Conservation (phyloP, 1,140 invertebrate genomes). For the Ganaspis sp. region DNA sequence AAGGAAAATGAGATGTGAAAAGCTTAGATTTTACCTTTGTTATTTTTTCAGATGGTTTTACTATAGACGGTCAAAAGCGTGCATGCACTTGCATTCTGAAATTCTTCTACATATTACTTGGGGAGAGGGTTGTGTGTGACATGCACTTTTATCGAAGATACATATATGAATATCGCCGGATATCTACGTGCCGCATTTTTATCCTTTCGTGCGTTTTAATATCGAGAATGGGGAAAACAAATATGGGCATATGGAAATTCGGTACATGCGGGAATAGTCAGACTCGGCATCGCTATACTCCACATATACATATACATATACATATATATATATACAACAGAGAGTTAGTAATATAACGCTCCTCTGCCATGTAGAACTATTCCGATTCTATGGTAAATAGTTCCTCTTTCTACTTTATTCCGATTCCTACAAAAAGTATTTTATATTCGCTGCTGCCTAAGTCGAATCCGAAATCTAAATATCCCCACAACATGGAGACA, state of each 20-base stretch:
- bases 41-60: background rate
- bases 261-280: constrained; percentile 44
- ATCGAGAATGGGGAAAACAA: constrained; percentile 50
- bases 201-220: constrained; percentile 52
- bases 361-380: constrained; percentile 20
- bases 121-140: background rate
- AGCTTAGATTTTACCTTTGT: background rate
- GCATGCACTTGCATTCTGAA: background rate
- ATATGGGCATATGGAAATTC: constrained; percentile 47
- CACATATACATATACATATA: background rate
- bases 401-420: background rate
- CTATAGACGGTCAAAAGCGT: background rate
- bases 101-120: too few relatives aligned
- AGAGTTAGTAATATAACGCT: constrained; percentile 44
- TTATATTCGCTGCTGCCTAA: background rate
- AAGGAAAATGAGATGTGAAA: background rate
- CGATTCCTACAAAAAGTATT: background rate
- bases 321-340: constrained; percentile 24
- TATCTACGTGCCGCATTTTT: constrained; percentile 16
- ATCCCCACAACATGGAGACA: background rate
- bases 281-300: constrained; percentile 14
- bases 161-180: constrained; percentile 2
- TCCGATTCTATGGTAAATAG: constrained; percentile 26
- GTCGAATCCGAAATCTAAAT: constrained; percentile 1
- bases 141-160: constrained; percentile 20